phyloP scores from a whole-genome alignment of 2,888 invertebrate species.

The Isotomurus palustris region DNA sequence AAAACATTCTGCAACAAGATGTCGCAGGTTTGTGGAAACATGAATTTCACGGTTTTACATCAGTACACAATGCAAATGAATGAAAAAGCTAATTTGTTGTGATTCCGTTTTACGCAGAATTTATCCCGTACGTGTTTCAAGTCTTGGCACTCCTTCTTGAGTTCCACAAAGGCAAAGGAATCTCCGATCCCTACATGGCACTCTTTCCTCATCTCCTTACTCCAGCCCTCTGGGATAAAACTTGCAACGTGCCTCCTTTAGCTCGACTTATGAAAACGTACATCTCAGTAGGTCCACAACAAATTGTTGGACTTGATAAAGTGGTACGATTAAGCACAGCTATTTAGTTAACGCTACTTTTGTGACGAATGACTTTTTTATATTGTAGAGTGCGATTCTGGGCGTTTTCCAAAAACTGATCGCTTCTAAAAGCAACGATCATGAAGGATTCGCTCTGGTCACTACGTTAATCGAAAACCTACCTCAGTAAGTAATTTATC shows the following conservation, averaged over 20 bases:
- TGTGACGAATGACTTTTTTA: conserved; percentile 10
- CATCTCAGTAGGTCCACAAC: conserved; percentile 65
- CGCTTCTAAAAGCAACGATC: conserved; percentile 90
- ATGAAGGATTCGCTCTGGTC: conserved; percentile 90
- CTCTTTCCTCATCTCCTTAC: conserved; percentile 84
- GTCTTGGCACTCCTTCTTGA: conserved; percentile 87
- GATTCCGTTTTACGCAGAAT: conserved; percentile 72
- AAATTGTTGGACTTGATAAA: conserved; percentile 66
- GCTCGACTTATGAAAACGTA: conserved; percentile 87
- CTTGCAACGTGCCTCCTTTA: conserved; percentile 88
- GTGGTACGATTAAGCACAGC: conserved; percentile 56
- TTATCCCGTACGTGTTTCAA: conserved; percentile 98
- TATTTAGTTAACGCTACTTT: neutral
- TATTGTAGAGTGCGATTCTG: conserved; percentile 57
- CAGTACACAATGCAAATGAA: neutral
- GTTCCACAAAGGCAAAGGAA: conserved; percentile 55
- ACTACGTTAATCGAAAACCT: conserved; percentile 79
- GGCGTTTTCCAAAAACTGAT: conserved; percentile 96
- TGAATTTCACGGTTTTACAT: neutral
- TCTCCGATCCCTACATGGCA: conserved; percentile 80
- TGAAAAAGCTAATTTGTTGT: conserved; percentile 14
- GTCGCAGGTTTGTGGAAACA: conserved; percentile 74
- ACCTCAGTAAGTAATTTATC: conserved; percentile 61
- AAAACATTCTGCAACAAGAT: conserved; percentile 89
- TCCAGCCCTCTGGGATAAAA: conserved; percentile 87